Evolutionary conservation across 2,888 invertebrate species (phyloP), one percentile per base, ranked within the genome.

Genomic region (Onchidella celtica): DNA sequence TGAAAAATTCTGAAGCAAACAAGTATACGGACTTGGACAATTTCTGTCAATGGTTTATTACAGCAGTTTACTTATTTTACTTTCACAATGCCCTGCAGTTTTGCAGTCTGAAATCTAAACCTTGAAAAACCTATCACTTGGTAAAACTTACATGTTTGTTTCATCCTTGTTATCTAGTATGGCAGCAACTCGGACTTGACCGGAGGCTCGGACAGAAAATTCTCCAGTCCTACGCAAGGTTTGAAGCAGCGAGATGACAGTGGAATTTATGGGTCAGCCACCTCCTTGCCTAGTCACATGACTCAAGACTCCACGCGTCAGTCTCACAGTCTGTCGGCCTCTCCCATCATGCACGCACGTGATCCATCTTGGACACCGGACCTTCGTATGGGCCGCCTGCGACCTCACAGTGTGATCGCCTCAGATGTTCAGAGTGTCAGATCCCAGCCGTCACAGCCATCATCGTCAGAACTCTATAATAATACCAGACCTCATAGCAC

Each of bases 191-290:
- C 83, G 11, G 85, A 86, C 79, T 75, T 87, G 27, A 81, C 36
- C 14, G 61, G 81, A 9, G 86, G 84, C n/a, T 83, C 85, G 17
- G 89, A 89, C 32, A 82, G 89, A 32, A 82, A 89, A 34, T 86
- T 85, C 68, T 87, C 89, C 3, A 88, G 83, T 75, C 88, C 89
- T 17, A 66, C 86, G 65, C 82, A 85, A 38, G 61, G 86, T 61
- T 83, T 86, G n/a, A 86, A 87, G 61, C 87, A 88, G 36, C 87
- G 88, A 80, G 91, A 91, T 66, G 91, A 90, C 79, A 88, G 88
- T 72, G 89, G 88, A 57, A 86, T 90, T 38, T 85, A 88, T 70
- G 86, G 87, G 3, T 87, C 89, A 40, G 88, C 88, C 66, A 84
- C 85, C 3, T 86, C 88, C n/a, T 74, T 85, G 55, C 84, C 84